Base-by-base conservation (phyloP, 2,797 vertebrate genomes). In the Aphelocoma californica region DNA sequence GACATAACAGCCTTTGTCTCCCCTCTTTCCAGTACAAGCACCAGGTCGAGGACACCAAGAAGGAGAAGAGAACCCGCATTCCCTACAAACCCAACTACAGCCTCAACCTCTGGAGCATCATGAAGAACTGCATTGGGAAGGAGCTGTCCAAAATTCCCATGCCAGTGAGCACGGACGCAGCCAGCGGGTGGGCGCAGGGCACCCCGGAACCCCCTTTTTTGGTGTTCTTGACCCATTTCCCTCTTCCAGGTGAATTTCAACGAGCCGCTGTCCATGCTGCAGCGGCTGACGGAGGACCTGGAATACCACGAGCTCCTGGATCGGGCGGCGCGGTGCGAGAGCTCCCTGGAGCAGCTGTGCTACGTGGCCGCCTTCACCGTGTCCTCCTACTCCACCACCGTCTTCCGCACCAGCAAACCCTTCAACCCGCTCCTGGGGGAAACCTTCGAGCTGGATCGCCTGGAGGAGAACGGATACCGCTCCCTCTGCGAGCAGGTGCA, bases 91-190 rank as follows among this genome's bases (percentile, higher is more conserved):
- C 99, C 53, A 99, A 99, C 97, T 99, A 99, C 91, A 99, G 99
- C 96, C 98, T 99, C 97, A 99, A 99, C 72, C 97, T 99, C 53
- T 99, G 99, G 99, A 99, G 99, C 97, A 99, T 99, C 92, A 99
- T 99, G 99, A 99, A 99, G 97, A 99, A 99, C 96, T 99, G 99
- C 95, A 99, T 99, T 8, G 99, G 99, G 61, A 99, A 99, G 94
- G 99, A 99, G 90, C 98, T 99, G 28, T 99, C 99, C 66, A 99
- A 99, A 97, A 99, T 99, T 94, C 99, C 99, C 19, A 99, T 99
- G 99, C 99, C 99, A 45, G 99, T 99, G 97, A 98, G 98, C 7
- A 4, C 13, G 3, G 20, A 7, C 0, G 1, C 32, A 21, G 45
- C 21, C 0, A 0, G 8, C 0, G 2, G 47, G 23, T 4, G 19